Conservation (phyloP, 2,113 vertebrate species). For the Piaya cayana region DNA sequence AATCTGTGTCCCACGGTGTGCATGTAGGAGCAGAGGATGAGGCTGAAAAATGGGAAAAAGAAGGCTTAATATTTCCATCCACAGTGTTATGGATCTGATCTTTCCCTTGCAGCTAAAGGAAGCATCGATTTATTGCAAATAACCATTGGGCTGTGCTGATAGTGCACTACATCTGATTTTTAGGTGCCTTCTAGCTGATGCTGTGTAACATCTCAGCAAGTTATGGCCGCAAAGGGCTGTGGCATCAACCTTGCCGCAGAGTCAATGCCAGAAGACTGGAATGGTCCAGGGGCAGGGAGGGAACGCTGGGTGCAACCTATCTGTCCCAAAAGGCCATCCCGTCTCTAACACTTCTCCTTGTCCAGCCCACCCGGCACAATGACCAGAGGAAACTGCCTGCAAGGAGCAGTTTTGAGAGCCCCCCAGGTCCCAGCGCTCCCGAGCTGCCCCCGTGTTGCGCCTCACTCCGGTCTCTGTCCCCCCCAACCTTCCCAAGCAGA, state of each 20-base stretch:
- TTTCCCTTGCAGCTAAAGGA: not conserved
- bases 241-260: not conserved
- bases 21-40: not conserved
- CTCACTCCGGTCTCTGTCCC: not conserved
- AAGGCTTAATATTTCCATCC: not conserved
- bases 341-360: no score
- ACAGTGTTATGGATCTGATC: not conserved
- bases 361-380: not conserved
- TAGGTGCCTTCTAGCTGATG: not conserved
- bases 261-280: not conserved
- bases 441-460: not conserved
- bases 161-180: not conserved
- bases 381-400: not conserved
- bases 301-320: not conserved
- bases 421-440: not conserved
- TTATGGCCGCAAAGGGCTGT: not conserved
- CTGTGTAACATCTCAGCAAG: not conserved
- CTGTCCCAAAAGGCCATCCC: not conserved
- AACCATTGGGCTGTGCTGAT: not conserved
- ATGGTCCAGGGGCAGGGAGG: not conserved
- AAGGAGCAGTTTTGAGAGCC: not conserved
- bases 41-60: not conserved
- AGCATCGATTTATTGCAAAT: not conserved
- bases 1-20: not conserved
- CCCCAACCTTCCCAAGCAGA: not conserved